A percentile compares a stretch with the other conserved stretches of the same genome.
Evolutionary conservation across 2,797 vertebrate species (phyloP).

Genomic region (Phrynocephalus vlangalii): DNA sequence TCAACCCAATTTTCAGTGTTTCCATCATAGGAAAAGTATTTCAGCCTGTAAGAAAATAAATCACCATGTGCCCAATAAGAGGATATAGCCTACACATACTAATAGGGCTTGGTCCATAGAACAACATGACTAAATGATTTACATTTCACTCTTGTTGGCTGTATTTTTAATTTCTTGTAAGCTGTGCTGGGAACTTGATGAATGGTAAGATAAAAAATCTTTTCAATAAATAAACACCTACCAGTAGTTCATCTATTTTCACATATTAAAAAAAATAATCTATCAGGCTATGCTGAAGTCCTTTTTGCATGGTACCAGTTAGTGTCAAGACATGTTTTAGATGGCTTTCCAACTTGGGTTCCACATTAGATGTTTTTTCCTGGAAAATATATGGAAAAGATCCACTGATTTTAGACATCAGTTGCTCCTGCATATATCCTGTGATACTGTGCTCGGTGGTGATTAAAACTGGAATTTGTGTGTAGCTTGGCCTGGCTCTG

Average conservation of each 20-base stretch:
- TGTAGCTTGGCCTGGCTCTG: too few relatives aligned
- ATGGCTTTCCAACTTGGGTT: too few relatives aligned
- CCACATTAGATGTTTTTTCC: too few relatives aligned
- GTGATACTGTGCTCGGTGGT: background rate
- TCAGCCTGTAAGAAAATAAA: background rate
- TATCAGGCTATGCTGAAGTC: background rate
- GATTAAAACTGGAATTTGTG: too few relatives aligned
- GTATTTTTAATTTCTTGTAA: background rate
- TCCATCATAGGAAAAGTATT: background rate
- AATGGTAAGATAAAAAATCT: background rate
- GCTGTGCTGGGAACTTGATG: background rate
- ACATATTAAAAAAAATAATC: background rate
- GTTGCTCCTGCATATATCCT: background rate
- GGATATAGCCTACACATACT: background rate
- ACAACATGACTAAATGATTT: background rate
- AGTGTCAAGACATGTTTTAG: background rate
- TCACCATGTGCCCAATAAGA: too few relatives aligned
- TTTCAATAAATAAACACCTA: background rate
- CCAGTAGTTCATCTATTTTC: background rate
- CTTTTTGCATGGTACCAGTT: background rate
- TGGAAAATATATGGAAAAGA: background rate
- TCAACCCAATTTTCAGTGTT: background rate
- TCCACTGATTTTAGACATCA: background rate
- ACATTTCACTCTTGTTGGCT: background rate
- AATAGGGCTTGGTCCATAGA: background rate